Conservation (phyloP, 2,113 vertebrate genomes). For the Paedocypris sp. region DNA sequence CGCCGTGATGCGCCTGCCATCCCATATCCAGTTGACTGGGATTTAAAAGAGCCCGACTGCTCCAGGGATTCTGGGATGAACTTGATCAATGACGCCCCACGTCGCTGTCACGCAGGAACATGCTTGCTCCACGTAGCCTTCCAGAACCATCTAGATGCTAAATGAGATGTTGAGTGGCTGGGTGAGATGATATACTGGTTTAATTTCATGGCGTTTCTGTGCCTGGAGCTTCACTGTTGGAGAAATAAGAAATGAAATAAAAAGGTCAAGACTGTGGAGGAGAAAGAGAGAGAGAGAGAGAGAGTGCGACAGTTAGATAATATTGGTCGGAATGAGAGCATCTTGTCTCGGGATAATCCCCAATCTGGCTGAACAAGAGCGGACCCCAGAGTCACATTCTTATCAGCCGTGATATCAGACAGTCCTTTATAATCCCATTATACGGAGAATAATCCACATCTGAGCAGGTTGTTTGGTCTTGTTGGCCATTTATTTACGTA, state of each 20-base stretch:
- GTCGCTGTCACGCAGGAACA: conserved; percentile 7
- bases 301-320: neutral
- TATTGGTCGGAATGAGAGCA: neutral
- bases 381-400: neutral
- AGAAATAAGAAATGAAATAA: conserved; percentile 10
- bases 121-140: neutral
- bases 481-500: no score
- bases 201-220: conserved; percentile 20
- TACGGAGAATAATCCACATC: conserved; percentile 4
- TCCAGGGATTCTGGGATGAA: conserved; percentile 23
- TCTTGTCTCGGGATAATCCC: neutral
- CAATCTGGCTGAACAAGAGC: conserved; percentile 9
- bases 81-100: conserved; percentile 23
- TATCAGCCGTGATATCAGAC: conserved; percentile 5
- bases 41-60: conserved; percentile 20
- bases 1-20: neutral
- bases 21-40: neutral
- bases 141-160: neutral
- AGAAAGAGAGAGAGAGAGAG: neutral
- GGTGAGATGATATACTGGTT: conserved; percentile 22
- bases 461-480: no score
- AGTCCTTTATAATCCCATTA: conserved; percentile 1
- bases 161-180: conserved; percentile 8
- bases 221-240: neutral
- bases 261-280: conserved; percentile 1